A percentile compares a stretch with the other conserved stretches of the same genome.
Conservation (phyloP, 2,797 vertebrate genomes). For the Syndactyla subalaris region DNA sequence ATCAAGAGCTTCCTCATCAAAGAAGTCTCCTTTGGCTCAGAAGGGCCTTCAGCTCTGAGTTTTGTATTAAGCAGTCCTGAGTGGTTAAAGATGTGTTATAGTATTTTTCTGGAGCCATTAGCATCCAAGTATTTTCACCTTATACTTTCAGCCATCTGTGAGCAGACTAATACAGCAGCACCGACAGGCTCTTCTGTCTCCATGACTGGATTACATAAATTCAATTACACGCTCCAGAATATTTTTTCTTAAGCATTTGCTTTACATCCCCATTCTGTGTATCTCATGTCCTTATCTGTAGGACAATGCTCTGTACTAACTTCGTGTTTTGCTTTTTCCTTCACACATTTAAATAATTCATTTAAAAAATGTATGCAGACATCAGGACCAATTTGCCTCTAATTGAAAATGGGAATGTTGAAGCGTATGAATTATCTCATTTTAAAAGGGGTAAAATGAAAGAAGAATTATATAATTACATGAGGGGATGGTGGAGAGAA, state of each 20-base stretch:
- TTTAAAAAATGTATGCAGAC: neutral
- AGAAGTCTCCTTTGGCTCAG: neutral
- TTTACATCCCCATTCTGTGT: neutral
- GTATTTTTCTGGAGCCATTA: constrained; percentile 3
- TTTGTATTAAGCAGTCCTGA: neutral
- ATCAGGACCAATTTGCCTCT: neutral
- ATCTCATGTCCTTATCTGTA: neutral
- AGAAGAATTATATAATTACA: neutral
- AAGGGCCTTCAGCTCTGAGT: neutral
- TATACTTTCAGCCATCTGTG: neutral
- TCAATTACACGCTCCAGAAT: neutral
- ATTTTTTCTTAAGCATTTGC: neutral
- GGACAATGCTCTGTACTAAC: neutral
- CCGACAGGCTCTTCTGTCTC: neutral
- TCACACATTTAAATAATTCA: neutral
- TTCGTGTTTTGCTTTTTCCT: neutral
- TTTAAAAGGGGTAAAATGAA: neutral
- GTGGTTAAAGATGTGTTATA: neutral
- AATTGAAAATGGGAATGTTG: neutral
- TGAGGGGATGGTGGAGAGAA: neutral
- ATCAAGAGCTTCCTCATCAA: neutral
- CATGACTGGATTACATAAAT: neutral
- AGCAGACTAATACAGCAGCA: constrained; percentile 5
- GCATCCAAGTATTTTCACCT: neutral
- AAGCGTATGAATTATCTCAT: neutral